Base-by-base conservation (phyloP, 2,888 invertebrate genomes). In the Axea sp. region DNA sequence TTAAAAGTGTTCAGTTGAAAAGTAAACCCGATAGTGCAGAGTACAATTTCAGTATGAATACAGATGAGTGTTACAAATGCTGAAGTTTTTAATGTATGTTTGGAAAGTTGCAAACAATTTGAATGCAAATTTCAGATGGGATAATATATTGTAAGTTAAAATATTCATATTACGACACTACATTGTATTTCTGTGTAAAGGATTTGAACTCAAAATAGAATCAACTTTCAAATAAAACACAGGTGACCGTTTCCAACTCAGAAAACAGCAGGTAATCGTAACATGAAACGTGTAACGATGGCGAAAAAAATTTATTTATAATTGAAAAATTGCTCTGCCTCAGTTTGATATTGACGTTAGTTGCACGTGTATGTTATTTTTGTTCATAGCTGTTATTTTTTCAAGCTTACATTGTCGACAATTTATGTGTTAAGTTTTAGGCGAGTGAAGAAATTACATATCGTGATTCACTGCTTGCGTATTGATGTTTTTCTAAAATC, bases 81-180 rank as follows among this genome's bases (percentile, higher is more conserved):
- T 24, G 8, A 45, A 59, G 24, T 60, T 60, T 60, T 37, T 60
- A 60, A 45, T 45, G 37, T 28, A 47, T 47, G 47, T 47, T 60
- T 60, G 8, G 9, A 47, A 60, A 43, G 43, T 47, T 60, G 4
- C 31, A 47, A 60, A 60, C 47, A 33, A 60, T 60, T 37, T 60
- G 28, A 33, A 43, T 60, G 43, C 37, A 45, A 45, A 47, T 47
- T 35, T 33, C 17, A 1, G 15, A 0, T 30, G 14, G 33, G 28
- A 60, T 47, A 41, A 49, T 62, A 31, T 39, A 49, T 37, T 37
- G 35, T 9, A 60, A 47, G 37, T 47, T 60, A 28, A 37, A 60
- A 37, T 47, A 60, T 60, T 47, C 30, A 19, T 37, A 60, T 47
- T 47, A 30, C 47, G 26, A 17, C 12, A 14, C 7, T 3, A 7